Conservation (phyloP, 2,113 vertebrate species). For the Leuciscus idus region DNA sequence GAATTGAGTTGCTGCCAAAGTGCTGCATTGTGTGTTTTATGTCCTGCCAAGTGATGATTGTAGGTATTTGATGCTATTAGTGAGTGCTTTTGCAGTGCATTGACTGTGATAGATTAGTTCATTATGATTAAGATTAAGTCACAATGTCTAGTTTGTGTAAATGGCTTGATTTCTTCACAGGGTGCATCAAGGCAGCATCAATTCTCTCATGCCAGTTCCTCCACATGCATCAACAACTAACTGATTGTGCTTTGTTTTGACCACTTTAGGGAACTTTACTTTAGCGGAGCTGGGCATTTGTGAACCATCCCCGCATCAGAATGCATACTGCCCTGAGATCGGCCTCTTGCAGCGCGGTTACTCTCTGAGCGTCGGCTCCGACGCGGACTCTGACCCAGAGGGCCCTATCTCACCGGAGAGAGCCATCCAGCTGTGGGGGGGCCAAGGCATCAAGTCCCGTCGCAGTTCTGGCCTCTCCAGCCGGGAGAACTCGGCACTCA, state of each 20-base stretch:
- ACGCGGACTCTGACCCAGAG: constrained; percentile 85
- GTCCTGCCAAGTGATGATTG: neutral
- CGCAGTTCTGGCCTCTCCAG: constrained; percentile 86
- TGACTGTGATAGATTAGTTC: neutral
- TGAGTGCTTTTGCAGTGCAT: neutral
- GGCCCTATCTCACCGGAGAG: constrained; percentile 84
- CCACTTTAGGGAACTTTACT: constrained; percentile 84
- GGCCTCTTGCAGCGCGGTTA: constrained; percentile 84
- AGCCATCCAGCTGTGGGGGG: constrained; percentile 85
- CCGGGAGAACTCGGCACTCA: constrained; percentile 87
- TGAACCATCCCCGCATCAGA: constrained; percentile 83
- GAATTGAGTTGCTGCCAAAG: neutral
- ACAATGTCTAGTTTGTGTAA: neutral
- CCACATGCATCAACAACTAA: neutral
- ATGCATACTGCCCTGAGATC: constrained; percentile 84
- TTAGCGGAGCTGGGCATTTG: constrained; percentile 90
- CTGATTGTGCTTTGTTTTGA: neutral
- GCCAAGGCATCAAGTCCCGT: constrained; percentile 80
- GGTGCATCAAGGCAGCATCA: neutral
- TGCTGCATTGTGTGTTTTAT: neutral
- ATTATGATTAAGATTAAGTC: neutral
- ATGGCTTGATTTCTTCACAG: neutral
- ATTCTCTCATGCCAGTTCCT: neutral
- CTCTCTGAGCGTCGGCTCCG: constrained; percentile 80
- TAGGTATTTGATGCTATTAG: neutral